Base-by-base conservation (phyloP, 37 sponge, comb jelly and placozoan genomes). In the Halichondria panicea region DNA sequence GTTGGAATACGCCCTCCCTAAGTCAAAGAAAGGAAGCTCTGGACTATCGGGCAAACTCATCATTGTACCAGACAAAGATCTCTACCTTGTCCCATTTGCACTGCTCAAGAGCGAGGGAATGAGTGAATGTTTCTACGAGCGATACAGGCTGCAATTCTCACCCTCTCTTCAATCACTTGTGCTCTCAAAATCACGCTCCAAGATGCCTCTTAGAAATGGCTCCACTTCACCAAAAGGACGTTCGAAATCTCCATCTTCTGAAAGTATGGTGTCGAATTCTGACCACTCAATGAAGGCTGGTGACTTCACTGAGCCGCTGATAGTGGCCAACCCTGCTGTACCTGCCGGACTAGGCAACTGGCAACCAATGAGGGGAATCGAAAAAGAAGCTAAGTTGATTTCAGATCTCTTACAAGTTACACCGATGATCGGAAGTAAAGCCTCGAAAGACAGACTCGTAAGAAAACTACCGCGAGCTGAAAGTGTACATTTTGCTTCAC, bases 61-160 rank as follows among this genome's bases (percentile, higher is more conserved):
- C 66, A 73, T 94, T 30, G 66, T 96, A 15, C 91, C 88, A 4
- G 91, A 96, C 72, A 92, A 85, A 37, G 95, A 93, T 9, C 97
- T 96, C 66, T 89, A 90, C 55, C 88, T 96, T 12, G 84, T 96
- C 6, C 97, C 97, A 0, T 96, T 92, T 50, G 55, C 83, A 7
- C 93, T 96, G 25, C 83, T 96, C 43, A 83, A 77, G 53, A 70
- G 76, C 44, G 89, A 84, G 32, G 76, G 76, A 1, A 43, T 21
- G 6, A n/a, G 58, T 22, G 79, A 82, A 21, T 84, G 61, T 56
- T 75, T 94, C 48, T 91, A 82, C 68, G 72, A 89, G 68, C 83
- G 87, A 15, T 94, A 67, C 72, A 87, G 84, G 13, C 76, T 94
- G 28, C 71, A 61, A 18, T 63, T 91, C 22, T 61, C 78, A 19